Evolutionary conservation across 1,140 invertebrate species (phyloP).

Genomic region (Danaus plexippus): DNA sequence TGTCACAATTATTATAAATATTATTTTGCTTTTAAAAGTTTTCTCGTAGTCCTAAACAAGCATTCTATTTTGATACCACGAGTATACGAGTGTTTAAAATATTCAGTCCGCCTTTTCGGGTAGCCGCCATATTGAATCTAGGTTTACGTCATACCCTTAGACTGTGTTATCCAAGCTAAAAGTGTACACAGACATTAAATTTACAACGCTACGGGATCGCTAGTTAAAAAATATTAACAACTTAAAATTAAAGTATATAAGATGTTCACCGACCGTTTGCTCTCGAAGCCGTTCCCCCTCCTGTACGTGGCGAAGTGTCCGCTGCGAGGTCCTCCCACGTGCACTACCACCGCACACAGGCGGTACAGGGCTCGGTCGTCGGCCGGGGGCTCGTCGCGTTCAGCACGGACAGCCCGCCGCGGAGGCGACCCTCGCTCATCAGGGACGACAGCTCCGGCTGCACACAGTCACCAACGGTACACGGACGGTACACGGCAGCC

Average conservation of each 20-base stretch:
- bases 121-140: too few species aligned
- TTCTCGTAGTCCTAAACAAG: too few species aligned
- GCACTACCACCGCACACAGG: conserved; percentile 89
- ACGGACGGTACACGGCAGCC: background rate
- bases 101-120: too few species aligned
- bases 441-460: conserved; percentile 36
- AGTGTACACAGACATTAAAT: too few species aligned
- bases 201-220: too few species aligned
- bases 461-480: background rate
- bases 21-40: too few species aligned
- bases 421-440: conserved; percentile 25
- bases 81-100: too few species aligned
- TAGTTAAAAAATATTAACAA: too few species aligned
- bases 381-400: conserved; percentile 15
- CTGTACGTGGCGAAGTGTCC: conserved; percentile 96
- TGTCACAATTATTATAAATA: too few species aligned
- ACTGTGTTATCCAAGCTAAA: too few species aligned
- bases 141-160: too few species aligned
- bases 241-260: background rate
- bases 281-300: conserved; percentile 76
- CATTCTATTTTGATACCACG: too few species aligned
- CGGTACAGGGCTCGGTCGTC: conserved; percentile 74
- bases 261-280: conserved; percentile 56
- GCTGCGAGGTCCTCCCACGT: conserved; percentile 86
- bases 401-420: conserved; percentile 13